Evolutionary conservation across 2,113 vertebrate genomes (phyloP), one percentile per base, ranked within the genome.

Genomic region (Sakesphorus luctuosus): DNA sequence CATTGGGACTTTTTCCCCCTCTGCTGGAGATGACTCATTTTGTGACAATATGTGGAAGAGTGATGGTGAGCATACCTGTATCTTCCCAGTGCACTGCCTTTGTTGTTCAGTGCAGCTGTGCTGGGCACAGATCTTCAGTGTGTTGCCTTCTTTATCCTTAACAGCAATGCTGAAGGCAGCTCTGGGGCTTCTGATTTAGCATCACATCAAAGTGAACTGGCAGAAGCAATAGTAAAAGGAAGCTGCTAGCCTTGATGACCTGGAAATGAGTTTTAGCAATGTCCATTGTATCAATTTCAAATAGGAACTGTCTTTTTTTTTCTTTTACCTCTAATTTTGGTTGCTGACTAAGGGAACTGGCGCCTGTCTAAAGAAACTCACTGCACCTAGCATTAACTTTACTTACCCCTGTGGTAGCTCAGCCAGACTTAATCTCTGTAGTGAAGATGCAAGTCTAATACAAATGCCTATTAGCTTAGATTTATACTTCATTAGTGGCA

Each of bases 121-220:
- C 25, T 3, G 44, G 13, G 65, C 21, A 9, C 28, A 40, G 59
- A 59, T 78, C 36, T 67, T 31, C 28, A 1, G 49, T 1, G 13
- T 6, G 4, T 17, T 38, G 29, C 58, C 40, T 62, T 36, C 29
- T 63, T 38, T 33, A 40, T 16, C 40, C n/a, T 35, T 16, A 21
- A 31, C 47, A 73, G 23, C 31, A 16, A 16, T 11, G 44, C 36
- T 1, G 0, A 31, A 36, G 15, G 63, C 33, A 47, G 7, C n/a
- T 10, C 1, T 0, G 0, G n/a, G 19, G 5, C 13, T 50, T 73
- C 55, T 33, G 11, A 33, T 21, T 40, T 77, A 66, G 46, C 50
- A 13, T 18, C 7, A 2, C 46, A 14, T 68, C 2, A 46, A 80
- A 86, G 9, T 23, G 36, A 38, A 33, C 13, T 1, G 5, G 14